phyloP scores from a whole-genome alignment of 2,113 vertebrate species.

The Tragelaphus buxtoni region DNA sequence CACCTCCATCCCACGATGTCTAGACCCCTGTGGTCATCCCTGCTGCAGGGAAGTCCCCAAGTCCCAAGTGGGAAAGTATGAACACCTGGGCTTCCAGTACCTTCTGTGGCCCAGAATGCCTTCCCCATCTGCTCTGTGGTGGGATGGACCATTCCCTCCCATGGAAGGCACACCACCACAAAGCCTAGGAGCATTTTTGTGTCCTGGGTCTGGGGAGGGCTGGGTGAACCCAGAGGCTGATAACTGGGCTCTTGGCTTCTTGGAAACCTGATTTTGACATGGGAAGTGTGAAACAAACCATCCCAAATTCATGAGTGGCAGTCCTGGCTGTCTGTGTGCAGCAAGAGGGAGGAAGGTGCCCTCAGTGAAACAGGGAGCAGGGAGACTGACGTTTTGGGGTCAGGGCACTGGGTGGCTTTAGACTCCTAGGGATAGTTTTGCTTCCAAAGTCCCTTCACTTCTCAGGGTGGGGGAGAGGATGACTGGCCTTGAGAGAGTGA shows the following conservation, averaged over 20 bases:
- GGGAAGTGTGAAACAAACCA: not conserved
- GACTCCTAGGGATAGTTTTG: not conserved
- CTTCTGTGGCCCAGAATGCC: not conserved
- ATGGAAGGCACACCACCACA: rapidly evolving
- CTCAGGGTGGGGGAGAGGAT: not conserved
- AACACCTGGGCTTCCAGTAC: not conserved
- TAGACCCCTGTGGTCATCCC: not conserved
- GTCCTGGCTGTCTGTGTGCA: not conserved
- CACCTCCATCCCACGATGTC: not conserved
- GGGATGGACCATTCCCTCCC: not conserved
- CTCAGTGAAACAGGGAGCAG: not conserved
- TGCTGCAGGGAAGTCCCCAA: not conserved
- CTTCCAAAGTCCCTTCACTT: not conserved
- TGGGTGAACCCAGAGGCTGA: not conserved
- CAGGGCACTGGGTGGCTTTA: not conserved
- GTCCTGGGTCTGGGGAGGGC: not conserved
- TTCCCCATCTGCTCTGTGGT: not conserved
- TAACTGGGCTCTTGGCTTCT: not conserved
- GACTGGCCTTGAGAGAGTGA: not conserved
- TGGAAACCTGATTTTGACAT: not conserved
- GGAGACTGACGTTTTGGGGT: not conserved
- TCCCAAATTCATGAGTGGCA: not conserved
- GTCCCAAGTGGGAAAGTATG: not conserved
- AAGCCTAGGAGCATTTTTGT: not conserved
- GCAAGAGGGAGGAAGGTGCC: not conserved